Evolutionary conservation across 35 echinoderm and acorn worm genomes (phyloP).

Genomic region (Nesometra sesokonis): DNA sequence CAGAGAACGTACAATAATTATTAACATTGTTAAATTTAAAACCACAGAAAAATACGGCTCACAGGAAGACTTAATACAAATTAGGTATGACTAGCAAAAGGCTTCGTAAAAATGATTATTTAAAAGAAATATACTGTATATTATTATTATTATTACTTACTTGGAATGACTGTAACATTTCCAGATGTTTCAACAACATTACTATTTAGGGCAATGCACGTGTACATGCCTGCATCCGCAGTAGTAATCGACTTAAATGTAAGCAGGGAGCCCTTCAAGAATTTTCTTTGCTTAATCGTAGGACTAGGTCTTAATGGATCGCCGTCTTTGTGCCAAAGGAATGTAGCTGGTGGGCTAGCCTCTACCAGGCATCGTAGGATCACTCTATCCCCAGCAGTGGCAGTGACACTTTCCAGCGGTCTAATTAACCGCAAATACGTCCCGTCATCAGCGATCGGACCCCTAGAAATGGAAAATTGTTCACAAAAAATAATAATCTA

Average conservation of each 20-base stretch:
- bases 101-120: too few relatives aligned
- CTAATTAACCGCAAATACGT: not conserved
- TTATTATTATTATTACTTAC: too few relatives aligned
- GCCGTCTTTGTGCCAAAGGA: not conserved
- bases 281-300: not conserved
- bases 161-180: not conserved
- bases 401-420: not conserved
- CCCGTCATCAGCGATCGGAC: not conserved
- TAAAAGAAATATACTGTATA: too few relatives aligned
- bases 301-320: not conserved
- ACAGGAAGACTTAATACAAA: too few relatives aligned
- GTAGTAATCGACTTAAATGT: not conserved
- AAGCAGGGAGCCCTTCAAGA: not conserved
- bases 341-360: not conserved
- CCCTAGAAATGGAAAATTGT: too few relatives aligned
- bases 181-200: not conserved
- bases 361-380: not conserved
- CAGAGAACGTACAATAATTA: too few relatives aligned
- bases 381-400: not conserved
- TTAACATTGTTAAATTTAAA: too few relatives aligned
- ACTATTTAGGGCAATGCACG: not conserved
- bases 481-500: too few relatives aligned
- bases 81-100: too few relatives aligned
- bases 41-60: too few relatives aligned
- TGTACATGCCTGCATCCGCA: not conserved